These are phyloP conservation scores for Hylaeus anthracinus DNA, from an alignment of 1,140 invertebrate genomes.

Conservation along the genomic window DNA sequence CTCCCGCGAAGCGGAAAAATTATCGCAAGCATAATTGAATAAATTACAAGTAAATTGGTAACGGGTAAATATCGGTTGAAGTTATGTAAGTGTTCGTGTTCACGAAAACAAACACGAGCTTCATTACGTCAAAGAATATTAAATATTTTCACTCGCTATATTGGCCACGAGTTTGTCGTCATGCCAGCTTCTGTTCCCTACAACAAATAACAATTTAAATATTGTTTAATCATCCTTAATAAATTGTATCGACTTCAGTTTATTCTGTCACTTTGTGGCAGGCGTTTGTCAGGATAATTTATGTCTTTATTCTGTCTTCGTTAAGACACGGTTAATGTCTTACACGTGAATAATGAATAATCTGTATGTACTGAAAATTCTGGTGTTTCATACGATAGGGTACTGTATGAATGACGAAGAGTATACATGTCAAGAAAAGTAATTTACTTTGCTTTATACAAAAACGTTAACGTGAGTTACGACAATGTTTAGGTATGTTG, in stretches of 20 bases:
- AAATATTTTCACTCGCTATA: background rate
- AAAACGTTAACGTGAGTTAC: no score
- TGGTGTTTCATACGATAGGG: background rate
- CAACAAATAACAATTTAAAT: background rate
- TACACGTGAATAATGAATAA: background rate
- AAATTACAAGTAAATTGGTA: background rate
- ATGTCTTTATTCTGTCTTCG: background rate
- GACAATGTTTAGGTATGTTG: no score
- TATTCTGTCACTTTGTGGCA: background rate
- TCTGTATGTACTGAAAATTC: background rate
- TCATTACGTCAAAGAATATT: background rate
- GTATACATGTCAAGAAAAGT: background rate
- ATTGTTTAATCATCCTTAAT: background rate
- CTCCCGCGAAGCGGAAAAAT: background rate
- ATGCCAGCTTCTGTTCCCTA: no score
- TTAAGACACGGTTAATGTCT: background rate
- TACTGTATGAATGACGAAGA: no score
- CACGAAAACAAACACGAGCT: background rate
- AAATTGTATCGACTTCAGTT: slow-evolving; percentile 1
- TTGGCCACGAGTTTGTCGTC: background rate
- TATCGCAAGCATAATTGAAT: background rate
- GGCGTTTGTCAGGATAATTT: background rate
- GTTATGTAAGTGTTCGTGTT: background rate
- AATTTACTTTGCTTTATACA: background rate
- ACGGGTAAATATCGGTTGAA: background rate